Percentiles rank a stretch among this genome's conserved stretches.
Evolutionary conservation across 2,113 vertebrate genomes (phyloP).

Genomic region (Laterallus jamaicensis): DNA sequence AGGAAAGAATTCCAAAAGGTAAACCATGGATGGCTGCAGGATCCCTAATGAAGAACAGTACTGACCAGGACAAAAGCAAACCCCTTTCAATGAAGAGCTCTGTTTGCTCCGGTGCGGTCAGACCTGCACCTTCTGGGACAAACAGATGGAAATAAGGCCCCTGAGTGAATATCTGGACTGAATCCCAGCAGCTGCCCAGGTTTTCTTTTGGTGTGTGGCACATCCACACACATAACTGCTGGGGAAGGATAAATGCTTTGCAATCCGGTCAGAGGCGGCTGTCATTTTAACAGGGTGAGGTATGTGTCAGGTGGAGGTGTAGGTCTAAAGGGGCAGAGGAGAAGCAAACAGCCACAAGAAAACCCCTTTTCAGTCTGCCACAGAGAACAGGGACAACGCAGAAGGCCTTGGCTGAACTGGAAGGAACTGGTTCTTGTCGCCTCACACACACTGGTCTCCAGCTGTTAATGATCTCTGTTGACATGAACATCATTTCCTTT

Average conservation of each 20-base stretch:
- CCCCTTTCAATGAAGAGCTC: neutral
- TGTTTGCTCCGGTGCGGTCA: neutral
- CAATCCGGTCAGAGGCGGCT: neutral
- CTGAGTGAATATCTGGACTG: neutral
- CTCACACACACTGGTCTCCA: slow-evolving; percentile 22
- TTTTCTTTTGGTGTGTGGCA: neutral
- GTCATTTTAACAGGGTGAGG: neutral
- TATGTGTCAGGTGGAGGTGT: neutral
- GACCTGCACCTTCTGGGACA: neutral
- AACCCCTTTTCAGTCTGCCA: neutral
- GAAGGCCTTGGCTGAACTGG: slow-evolving; percentile 29
- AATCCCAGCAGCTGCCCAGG: neutral
- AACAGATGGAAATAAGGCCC: neutral
- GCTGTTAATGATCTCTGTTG: slow-evolving; percentile 58
- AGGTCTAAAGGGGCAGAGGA: neutral
- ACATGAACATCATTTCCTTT: slow-evolving; percentile 37
- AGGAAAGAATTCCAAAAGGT: neutral
- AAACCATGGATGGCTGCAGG: neutral
- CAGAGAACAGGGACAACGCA: neutral
- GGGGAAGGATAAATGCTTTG: neutral
- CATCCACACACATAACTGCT: neutral
- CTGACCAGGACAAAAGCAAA: neutral
- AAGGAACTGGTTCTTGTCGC: slow-evolving; percentile 39
- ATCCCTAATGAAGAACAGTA: neutral
- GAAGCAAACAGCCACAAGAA: neutral